Evolutionary conservation across 2,888 invertebrate genomes (phyloP), one percentile per base, ranked within the genome.

Genomic region (Copidosoma aretas): DNA sequence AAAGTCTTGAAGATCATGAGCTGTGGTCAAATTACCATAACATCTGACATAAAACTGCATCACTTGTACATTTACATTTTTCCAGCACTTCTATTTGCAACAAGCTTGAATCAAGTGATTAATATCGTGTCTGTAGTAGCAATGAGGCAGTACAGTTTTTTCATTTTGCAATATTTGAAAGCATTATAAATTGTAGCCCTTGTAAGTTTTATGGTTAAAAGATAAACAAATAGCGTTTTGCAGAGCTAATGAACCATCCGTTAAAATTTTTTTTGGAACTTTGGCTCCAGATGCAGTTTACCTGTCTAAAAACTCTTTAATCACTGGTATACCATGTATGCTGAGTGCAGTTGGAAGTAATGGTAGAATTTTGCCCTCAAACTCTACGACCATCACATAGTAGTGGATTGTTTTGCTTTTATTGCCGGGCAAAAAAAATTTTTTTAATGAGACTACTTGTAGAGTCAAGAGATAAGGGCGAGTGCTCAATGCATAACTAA

Each of bases 341-440:
- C 32, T 46, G 4, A 52, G 8, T 1, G 41, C 12, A 19, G 58
- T 41, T 19, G 32, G 41, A 49, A 62, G 14, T 24, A 65, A 21
- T 14, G 22, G 52, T 68, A 46, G 25, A 52, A 19, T 67, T 61
- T 66, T 62, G 52, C 60, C 58, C 24, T 24, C 54, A 25, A 64
- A 73, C 12, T 61, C 53, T 21, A 71, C 63, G 12, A 77, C 71
- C 14, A 71, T 68, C 61, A 75, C 75, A 46, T 78, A 77, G 5
- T 76, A 52, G 71, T 73, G 76, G 1, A 74, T 68, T 61, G 62
- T 24, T 73, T 73, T 14, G 65, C 67, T 24, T 66, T 67, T 58
- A 59, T 39, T 41, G 64, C 59, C 52, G 59, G 70, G 10, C 73
- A 53, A 8, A 19, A 49, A 49, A 74, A 14, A 59, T 25, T 75